Conservation (phyloP, 2,113 vertebrate genomes). For the Hydropotes inermis region DNA sequence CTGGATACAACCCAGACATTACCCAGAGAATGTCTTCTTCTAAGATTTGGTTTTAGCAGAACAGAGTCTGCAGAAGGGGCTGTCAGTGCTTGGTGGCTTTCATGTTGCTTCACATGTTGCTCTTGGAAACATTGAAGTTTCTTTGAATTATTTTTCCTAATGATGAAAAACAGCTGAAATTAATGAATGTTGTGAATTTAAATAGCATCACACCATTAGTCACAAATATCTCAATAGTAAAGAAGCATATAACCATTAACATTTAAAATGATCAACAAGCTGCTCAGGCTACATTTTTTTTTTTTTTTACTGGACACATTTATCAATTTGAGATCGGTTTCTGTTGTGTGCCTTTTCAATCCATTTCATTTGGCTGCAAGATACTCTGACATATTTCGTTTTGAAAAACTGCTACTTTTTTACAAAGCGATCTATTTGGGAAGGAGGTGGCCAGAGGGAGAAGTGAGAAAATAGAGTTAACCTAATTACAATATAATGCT, state of each 20-base stretch:
- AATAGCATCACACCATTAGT: constrained; percentile 76
- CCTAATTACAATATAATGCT: constrained; percentile 66
- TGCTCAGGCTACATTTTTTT: constrained; percentile 57
- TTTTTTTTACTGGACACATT: constrained; percentile 75
- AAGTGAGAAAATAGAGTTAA: constrained; percentile 38
- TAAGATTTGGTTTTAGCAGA: constrained; percentile 33
- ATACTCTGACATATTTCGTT: constrained; percentile 73
- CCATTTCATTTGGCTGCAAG: constrained; percentile 78
- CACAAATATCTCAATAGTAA: constrained; percentile 78
- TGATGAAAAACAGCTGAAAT: constrained; percentile 77
- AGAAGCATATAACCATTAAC: constrained; percentile 76
- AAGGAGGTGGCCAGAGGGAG: constrained; percentile 61
- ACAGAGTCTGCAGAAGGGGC: not conserved
- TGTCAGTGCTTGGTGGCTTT: not conserved
- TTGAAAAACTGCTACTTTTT: constrained; percentile 76
- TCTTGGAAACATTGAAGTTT: constrained; percentile 31
- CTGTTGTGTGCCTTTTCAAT: constrained; percentile 64
- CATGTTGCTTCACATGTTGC: not conserved
- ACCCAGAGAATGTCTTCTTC: constrained; percentile 35
- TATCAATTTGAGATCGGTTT: constrained; percentile 71
- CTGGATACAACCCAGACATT: constrained; percentile 20
- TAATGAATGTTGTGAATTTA: constrained; percentile 79
- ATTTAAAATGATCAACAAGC: constrained; percentile 79
- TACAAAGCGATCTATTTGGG: constrained; percentile 73
- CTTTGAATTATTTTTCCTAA: constrained; percentile 68